Evolutionary conservation across 2,113 vertebrate species (phyloP), one percentile per base, ranked within the genome.

Genomic region (Cepphus grylle): DNA sequence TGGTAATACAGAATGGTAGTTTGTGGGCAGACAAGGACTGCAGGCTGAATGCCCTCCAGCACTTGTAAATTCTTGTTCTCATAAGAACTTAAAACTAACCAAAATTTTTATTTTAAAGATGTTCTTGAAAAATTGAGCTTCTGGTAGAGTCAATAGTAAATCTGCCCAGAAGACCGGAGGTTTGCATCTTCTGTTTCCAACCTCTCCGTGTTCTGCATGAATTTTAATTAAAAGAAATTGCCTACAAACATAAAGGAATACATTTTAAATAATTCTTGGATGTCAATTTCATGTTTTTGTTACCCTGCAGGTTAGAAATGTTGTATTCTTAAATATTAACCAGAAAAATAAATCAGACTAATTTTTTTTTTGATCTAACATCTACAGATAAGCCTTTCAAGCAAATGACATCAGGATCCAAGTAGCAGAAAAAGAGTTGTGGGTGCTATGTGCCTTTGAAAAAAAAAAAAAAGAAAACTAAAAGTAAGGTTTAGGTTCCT

Each of bases 61-160:
- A 16, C 55, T 67, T 43, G 15, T 43, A 65, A 59, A 15, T 71
- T 90, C 26, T 36, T 91, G 11, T 61, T 59, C 65, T 69, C 1
- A 0, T 52, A 34, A 86, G 8, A 55, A 21, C 25, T 62, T 62
- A 52, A 67, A 52, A n/a, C 43, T 63, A 59, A 72, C 6, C 5
- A 38, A 70, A n/a, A 15, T 29, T 17, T 43, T 36, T 79, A 55
- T 80, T 88, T 38, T 36, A 38, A 90, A 66, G 16, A 7, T 70
- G 47, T n/a, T 47, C 77, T 50, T 22, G 3, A 40, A 65, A 81
- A 90, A 50, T 3, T 32, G 3, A 0, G 0, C 16, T 55, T 65
- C 36, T 74, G 34, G 40, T 67, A 61, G 36, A 22, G 49, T 8
- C 32, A 43, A 8, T 43, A 19, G 18, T 49, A 72, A 65, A 65